Evolutionary conservation across 2,888 invertebrate genomes (phyloP).

Genomic region (Sinotaia quadrata): DNA sequence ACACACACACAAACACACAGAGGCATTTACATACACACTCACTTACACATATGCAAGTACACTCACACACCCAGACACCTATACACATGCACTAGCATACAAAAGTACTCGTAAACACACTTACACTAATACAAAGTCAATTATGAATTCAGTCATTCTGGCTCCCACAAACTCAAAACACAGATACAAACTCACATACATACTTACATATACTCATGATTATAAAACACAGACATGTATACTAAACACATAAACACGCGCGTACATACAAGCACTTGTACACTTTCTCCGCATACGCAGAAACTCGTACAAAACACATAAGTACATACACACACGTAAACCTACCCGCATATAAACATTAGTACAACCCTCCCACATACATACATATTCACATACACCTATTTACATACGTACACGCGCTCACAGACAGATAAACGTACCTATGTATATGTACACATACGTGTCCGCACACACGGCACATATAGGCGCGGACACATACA

Average conservation of each 20-base stretch:
- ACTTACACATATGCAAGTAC: too few relatives aligned
- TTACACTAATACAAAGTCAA: not conserved
- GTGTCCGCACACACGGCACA: too few relatives aligned
- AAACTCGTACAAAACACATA: too few relatives aligned
- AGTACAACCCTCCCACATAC: not conserved
- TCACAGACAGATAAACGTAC: conserved; percentile 10
- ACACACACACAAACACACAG: not conserved
- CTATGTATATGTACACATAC: conserved; percentile 6
- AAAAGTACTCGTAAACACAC: not conserved
- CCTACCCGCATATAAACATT: not conserved
- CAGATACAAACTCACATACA: not conserved
- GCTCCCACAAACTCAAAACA: not conserved
- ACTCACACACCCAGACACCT: conserved; percentile 1
- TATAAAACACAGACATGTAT: too few relatives aligned
- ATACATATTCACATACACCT: not conserved
- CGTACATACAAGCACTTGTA: not conserved
- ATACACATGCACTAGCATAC: not conserved
- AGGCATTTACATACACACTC: too few relatives aligned
- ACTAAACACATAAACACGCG: not conserved
- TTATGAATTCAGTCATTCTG: not conserved
- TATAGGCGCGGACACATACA: too few relatives aligned
- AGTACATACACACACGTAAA: too few relatives aligned
- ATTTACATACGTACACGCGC: not conserved
- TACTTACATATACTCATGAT: not conserved
- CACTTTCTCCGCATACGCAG: too few relatives aligned